Conservation (phyloP, 2,888 invertebrate genomes). For the Drosophila bunnanda region DNA sequence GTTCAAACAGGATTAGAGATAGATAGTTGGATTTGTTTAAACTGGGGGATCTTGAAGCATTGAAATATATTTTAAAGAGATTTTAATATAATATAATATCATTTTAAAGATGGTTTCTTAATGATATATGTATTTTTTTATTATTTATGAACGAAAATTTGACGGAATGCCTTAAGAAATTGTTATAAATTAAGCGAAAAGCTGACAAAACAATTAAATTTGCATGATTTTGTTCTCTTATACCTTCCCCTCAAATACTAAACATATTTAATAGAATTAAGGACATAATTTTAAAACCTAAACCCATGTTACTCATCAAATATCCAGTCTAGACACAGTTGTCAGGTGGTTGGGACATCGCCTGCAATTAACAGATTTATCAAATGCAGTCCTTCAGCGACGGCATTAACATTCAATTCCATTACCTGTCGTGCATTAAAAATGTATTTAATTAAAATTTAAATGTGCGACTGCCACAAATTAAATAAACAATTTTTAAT, state of each 20-base stretch:
- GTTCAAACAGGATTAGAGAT: slow-evolving; percentile 1
- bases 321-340: slow-evolving; percentile 28
- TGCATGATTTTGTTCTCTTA: neutral
- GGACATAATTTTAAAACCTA: neutral
- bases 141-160: too few species aligned
- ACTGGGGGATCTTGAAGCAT: neutral
- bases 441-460: slow-evolving; percentile 75
- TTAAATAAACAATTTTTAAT: slow-evolving; percentile 76
- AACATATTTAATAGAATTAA: neutral
- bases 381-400: slow-evolving; percentile 31
- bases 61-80: neutral
- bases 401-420: slow-evolving; percentile 44
- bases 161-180: neutral
- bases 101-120: too few species aligned
- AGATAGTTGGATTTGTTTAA: neutral
- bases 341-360: slow-evolving; percentile 11
- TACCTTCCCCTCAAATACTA: neutral
- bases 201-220: too few species aligned
- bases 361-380: slow-evolving; percentile 42
- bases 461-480: slow-evolving; percentile 69
- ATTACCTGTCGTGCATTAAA: slow-evolving; percentile 48
- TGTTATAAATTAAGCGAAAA: too few species aligned
- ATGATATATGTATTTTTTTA: too few species aligned
- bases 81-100: too few species aligned
- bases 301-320: neutral